These are phyloP conservation scores for Buathra laborator DNA, from an alignment of 2,888 invertebrate genomes.

Conservation along the genomic window DNA sequence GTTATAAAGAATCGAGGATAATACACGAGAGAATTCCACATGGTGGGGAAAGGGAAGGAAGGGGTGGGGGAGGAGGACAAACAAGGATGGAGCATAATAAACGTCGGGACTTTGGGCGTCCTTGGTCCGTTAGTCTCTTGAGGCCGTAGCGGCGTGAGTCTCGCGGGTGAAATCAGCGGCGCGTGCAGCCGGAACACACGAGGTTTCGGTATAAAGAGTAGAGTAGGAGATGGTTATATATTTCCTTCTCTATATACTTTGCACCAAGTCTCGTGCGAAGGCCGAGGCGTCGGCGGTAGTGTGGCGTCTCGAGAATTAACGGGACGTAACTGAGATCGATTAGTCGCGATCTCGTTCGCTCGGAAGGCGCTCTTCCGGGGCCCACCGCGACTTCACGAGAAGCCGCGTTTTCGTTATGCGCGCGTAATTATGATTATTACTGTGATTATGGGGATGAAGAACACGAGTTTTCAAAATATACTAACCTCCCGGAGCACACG, in stretches of 20 bases:
- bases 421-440: slow-evolving; percentile 28
- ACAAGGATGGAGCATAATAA: slow-evolving; percentile 27
- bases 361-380: slow-evolving; percentile 50
- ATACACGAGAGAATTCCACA: slow-evolving; percentile 1
- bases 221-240: slow-evolving; percentile 4
- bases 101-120: slow-evolving; percentile 67
- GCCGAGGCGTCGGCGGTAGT: slow-evolving; percentile 36
- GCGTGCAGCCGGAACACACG: slow-evolving; percentile 65
- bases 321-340: slow-evolving; percentile 64
- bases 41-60: no score
- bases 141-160: slow-evolving; percentile 28
- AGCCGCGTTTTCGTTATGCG: slow-evolving; percentile 1
- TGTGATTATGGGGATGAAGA: slow-evolving; percentile 13
- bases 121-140: slow-evolving; percentile 74
- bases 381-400: slow-evolving; percentile 15
- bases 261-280: slow-evolving; percentile 20
- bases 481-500: slow-evolving; percentile 2
- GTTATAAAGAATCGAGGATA: slow-evolving; percentile 2
- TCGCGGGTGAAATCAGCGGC: slow-evolving; percentile 71
- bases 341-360: slow-evolving; percentile 64
- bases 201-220: slow-evolving; percentile 15
- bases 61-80: not conserved
- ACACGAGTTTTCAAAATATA: slow-evolving; percentile 36
- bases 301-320: slow-evolving; percentile 52
- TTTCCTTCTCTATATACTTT: slow-evolving; percentile 22